phyloP scores from a whole-genome alignment of 1,140 invertebrate species.

The Caligus rogercresseyi region DNA sequence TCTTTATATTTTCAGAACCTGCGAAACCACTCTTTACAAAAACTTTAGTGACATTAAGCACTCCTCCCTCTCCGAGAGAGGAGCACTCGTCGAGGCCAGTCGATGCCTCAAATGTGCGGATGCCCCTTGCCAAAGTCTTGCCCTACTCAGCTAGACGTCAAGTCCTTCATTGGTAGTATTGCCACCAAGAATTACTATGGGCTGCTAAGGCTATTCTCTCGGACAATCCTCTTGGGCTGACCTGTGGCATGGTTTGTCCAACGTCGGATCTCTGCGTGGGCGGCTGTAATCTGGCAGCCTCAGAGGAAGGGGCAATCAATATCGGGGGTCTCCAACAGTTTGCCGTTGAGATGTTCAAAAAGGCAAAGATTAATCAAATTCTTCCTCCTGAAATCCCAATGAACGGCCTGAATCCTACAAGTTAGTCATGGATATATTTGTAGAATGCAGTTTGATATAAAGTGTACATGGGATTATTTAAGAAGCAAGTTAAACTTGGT shows the following conservation, averaged over 20 bases:
- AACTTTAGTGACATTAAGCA: constrained; percentile 96
- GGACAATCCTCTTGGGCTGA: constrained; percentile 87
- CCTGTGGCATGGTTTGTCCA: constrained; percentile 97
- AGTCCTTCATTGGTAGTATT: constrained; percentile 90
- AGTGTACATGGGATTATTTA: too few species aligned
- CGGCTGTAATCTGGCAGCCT: constrained; percentile 83
- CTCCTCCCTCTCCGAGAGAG: constrained; percentile 84
- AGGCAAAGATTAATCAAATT: constrained; percentile 29
- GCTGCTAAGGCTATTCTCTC: constrained; percentile 89
- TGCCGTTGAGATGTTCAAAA: constrained; percentile 59
- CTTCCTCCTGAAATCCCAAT: constrained; percentile 43
- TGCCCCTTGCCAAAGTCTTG: constrained; percentile 94
- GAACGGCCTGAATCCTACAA: constrained; percentile 39
- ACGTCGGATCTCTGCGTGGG: constrained; percentile 95
- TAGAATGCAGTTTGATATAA: too few species aligned
- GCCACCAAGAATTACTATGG: constrained; percentile 98
- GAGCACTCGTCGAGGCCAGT: constrained; percentile 69
- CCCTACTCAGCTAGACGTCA: constrained; percentile 90
- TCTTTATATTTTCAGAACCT: constrained; percentile 35
- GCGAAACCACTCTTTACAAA: constrained; percentile 47
- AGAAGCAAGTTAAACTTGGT: too few species aligned
- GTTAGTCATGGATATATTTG: too few species aligned
- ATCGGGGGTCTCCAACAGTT: constrained; percentile 96
- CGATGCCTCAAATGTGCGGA: constrained; percentile 93
- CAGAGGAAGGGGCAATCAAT: constrained; percentile 92